These are phyloP conservation scores for Ophioninae sp. DNA, from an alignment of 2,888 invertebrate species.

Conservation along the genomic window DNA sequence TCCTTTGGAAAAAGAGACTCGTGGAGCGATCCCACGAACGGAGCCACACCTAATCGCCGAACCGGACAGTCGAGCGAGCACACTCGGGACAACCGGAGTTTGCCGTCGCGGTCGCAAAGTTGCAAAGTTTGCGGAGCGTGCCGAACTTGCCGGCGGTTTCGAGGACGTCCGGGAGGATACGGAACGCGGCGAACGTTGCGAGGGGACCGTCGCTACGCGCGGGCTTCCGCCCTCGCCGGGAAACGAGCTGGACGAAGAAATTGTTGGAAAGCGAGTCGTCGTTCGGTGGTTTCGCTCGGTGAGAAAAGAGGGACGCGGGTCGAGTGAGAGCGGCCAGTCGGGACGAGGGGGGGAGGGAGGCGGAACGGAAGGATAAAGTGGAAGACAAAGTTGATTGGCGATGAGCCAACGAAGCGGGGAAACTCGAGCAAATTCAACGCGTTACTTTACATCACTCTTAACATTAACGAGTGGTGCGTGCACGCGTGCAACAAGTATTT, in stretches of 20 bases:
- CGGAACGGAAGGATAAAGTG: not conserved
- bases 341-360: not conserved
- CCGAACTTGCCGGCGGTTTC: constrained; percentile 46
- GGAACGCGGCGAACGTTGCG: constrained; percentile 6
- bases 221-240: constrained; percentile 1
- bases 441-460: constrained; percentile 47
- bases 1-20: too few species aligned
- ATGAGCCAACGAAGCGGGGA: constrained; percentile 44
- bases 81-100: too few species aligned
- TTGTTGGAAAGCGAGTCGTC: constrained; percentile 44
- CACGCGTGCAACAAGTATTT: not conserved
- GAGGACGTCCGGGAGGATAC: constrained; percentile 35
- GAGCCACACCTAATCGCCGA: too few species aligned
- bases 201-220: constrained; percentile 8
- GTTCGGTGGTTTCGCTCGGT: constrained; percentile 27
- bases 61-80: too few species aligned
- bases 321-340: too few species aligned
- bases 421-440: constrained; percentile 50
- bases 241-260: constrained; percentile 49
- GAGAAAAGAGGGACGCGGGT: too few species aligned
- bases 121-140: constrained; percentile 13
- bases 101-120: not conserved
- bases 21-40: too few species aligned
- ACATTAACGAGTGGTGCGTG: constrained; percentile 26
- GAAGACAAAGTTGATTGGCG: constrained; percentile 48